These are phyloP conservation scores for Chesias legatella DNA, from an alignment of 2,888 invertebrate species.

Conservation along the genomic window DNA sequence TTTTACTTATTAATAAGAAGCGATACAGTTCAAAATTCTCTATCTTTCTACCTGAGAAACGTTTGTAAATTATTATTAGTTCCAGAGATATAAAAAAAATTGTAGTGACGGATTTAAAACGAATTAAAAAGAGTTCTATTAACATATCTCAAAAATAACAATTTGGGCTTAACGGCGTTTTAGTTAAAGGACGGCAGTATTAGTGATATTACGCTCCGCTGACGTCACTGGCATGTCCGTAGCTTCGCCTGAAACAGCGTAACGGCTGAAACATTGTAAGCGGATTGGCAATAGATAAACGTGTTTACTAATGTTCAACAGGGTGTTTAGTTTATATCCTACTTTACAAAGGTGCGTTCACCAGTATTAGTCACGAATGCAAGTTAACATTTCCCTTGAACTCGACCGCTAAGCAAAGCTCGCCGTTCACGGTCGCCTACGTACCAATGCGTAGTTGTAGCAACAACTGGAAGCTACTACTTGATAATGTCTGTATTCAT, in stretches of 20 bases:
- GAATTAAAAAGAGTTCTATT: too few relatives aligned
- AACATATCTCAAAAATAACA: too few relatives aligned
- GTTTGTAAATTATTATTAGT: too few relatives aligned
- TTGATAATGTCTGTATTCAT: conserved; percentile 22
- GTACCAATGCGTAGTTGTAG: conserved; percentile 17
- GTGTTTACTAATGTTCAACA: conserved; percentile 25
- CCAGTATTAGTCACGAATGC: conserved; percentile 22
- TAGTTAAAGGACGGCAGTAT: too few relatives aligned
- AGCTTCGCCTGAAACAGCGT: conserved; percentile 7
- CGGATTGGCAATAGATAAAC: conserved; percentile 21
- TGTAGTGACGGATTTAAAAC: too few relatives aligned
- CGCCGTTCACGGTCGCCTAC: conserved; percentile 35
- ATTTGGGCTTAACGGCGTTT: too few relatives aligned
- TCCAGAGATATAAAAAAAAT: too few relatives aligned
- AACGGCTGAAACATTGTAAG: conserved; percentile 33
- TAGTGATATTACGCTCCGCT: too few relatives aligned
- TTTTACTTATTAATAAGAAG: too few relatives aligned
- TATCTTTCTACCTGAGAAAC: too few relatives aligned
- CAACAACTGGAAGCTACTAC: conserved; percentile 24
- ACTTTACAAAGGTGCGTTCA: conserved; percentile 11
- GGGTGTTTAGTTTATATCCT: conserved; percentile 21
- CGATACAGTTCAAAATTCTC: too few relatives aligned
- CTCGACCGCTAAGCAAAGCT: conserved; percentile 38
- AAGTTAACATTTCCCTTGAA: conserved; percentile 42
- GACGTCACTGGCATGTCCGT: too few relatives aligned